Evolutionary conservation across 2,888 invertebrate genomes (phyloP).

Genomic region (Nephrotoma guestfalica): DNA sequence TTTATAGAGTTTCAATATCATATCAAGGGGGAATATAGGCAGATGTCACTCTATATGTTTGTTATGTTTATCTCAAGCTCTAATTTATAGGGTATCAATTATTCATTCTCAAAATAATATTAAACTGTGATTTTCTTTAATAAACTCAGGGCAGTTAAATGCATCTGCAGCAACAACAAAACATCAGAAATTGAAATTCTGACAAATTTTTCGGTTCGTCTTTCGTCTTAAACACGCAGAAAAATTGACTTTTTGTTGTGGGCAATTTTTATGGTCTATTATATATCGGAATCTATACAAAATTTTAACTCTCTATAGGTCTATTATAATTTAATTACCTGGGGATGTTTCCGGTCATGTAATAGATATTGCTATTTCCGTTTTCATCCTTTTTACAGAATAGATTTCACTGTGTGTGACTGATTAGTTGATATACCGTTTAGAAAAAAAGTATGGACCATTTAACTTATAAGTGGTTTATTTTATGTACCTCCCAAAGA

Average conservation of each 20-base stretch:
- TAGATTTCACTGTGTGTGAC: background rate
- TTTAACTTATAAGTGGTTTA: too few species aligned
- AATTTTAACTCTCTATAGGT: background rate
- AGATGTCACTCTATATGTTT: slow-evolving; percentile 6
- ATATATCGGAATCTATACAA: background rate
- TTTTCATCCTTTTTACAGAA: background rate
- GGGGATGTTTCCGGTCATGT: background rate
- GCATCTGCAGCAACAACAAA: background rate
- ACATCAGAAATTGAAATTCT: background rate
- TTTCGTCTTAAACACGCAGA: background rate
- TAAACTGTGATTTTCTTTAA: background rate
- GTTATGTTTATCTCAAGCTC: background rate
- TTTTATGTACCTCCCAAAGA: background rate
- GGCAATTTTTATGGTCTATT: background rate
- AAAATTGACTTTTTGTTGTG: background rate
- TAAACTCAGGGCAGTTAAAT: background rate
- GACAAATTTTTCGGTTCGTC: background rate
- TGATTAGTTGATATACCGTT: background rate
- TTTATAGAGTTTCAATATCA: background rate
- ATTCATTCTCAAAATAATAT: background rate
- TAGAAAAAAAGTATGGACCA: too few species aligned
- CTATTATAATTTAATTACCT: background rate
- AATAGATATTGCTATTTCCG: background rate
- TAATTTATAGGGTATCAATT: background rate
- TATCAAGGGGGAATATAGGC: background rate